phyloP scores from a whole-genome alignment of 2,113 vertebrate species.

The Dinomys branickii region DNA sequence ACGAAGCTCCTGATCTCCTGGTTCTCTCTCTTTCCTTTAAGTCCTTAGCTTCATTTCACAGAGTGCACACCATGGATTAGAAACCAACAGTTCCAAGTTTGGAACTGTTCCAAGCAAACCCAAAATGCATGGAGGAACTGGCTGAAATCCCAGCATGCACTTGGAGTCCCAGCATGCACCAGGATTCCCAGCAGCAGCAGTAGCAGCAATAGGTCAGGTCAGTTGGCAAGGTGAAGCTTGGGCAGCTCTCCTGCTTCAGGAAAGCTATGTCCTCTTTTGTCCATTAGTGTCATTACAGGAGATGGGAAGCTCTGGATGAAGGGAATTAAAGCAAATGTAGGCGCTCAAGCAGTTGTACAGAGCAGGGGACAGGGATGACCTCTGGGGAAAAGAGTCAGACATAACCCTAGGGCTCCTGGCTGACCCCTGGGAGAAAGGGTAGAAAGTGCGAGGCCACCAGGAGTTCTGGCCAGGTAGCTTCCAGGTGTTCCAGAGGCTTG shows the following conservation, averaged over 20 bases:
- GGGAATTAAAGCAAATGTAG: constrained; percentile 73
- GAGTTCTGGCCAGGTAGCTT: not conserved
- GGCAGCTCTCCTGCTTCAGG: constrained; percentile 71
- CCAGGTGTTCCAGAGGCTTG: not conserved
- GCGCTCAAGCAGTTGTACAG: constrained; percentile 81
- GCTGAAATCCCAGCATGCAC: constrained; percentile 73
- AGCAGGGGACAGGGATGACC: constrained; percentile 66
- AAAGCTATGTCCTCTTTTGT: constrained; percentile 72
- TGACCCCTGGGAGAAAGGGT: not conserved
- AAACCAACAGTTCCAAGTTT: constrained; percentile 58
- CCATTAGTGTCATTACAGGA: constrained; percentile 79
- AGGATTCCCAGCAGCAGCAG: constrained; percentile 81
- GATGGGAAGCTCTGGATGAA: constrained; percentile 74
- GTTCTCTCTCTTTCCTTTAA: not conserved
- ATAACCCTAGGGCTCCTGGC: not conserved
- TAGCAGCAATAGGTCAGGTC: constrained; percentile 78
- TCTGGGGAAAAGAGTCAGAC: constrained; percentile 20
- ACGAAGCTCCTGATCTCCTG: not conserved
- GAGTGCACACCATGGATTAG: not conserved
- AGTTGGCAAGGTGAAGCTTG: constrained; percentile 71
- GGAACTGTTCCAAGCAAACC: constrained; percentile 62
- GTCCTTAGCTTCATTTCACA: not conserved
- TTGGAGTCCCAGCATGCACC: constrained; percentile 73
- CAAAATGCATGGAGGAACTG: constrained; percentile 65
- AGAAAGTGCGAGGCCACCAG: not conserved